Evolutionary conservation across 2,888 invertebrate species (phyloP).

Genomic region (Xiphydria camelus): DNA sequence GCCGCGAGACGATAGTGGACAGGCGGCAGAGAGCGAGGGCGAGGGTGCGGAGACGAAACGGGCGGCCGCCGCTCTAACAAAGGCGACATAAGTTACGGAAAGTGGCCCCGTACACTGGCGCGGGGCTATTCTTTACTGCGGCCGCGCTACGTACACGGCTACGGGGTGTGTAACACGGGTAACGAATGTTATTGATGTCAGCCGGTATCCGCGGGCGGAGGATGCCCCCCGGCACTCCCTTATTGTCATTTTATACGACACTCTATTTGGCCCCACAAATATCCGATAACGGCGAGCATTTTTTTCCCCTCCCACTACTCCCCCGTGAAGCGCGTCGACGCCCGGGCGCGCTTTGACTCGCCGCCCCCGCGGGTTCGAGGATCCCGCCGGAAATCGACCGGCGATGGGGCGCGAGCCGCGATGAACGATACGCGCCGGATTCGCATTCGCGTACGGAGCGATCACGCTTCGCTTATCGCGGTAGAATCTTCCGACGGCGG

Average conservation of each 20-base stretch:
- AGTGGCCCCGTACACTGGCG: constrained; percentile 36
- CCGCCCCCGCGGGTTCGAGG: too few relatives aligned
- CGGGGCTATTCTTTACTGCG: constrained; percentile 34
- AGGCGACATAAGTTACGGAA: constrained; percentile 48
- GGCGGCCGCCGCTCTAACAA: constrained; percentile 38
- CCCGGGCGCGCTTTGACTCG: too few relatives aligned
- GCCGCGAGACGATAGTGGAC: constrained; percentile 4
- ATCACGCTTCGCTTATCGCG: too few relatives aligned
- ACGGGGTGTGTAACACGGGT: constrained; percentile 26
- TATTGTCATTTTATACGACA: constrained; percentile 51
- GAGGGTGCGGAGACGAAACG: too few relatives aligned
- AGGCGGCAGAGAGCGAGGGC: constrained; percentile 22
- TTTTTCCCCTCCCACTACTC: too few relatives aligned
- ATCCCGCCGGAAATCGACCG: too few relatives aligned
- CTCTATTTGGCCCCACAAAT: constrained; percentile 44
- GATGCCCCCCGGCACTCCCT: constrained; percentile 44
- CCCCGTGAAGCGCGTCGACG: too few relatives aligned
- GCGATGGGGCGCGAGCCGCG: too few relatives aligned
- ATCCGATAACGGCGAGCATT: constrained; percentile 39
- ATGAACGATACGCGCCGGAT: too few relatives aligned
- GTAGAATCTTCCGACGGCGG: too few relatives aligned
- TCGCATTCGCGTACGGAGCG: too few relatives aligned
- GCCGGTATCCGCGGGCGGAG: constrained; percentile 23
- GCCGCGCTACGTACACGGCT: constrained; percentile 5
- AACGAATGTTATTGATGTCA: constrained; percentile 53